A percentile compares a stretch with the other conserved stretches of the same genome.
Conservation (phyloP, 1,140 invertebrate genomes). For the Papilio aristodemus region DNA sequence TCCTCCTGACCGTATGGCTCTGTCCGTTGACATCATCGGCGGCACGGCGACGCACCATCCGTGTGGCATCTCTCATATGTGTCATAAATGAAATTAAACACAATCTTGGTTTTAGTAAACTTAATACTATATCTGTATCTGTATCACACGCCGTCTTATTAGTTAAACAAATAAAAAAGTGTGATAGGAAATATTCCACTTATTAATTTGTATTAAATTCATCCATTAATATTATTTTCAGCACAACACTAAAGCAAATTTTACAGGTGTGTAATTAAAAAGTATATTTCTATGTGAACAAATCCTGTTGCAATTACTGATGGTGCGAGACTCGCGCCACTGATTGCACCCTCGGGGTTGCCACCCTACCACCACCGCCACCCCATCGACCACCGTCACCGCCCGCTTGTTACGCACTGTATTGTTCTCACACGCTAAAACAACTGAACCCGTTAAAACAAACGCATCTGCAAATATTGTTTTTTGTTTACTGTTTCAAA, state of each 20-base stretch:
- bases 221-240: not conserved
- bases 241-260: not conserved
- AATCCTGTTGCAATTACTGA: constrained; percentile 23
- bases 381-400: not conserved
- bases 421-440: constrained; percentile 20
- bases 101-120: too few relatives aligned
- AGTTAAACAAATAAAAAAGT: too few relatives aligned
- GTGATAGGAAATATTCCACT: not conserved
- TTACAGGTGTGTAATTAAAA: constrained; percentile 18
- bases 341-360: constrained; percentile 24
- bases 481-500: constrained; percentile 11
- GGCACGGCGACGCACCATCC: too few relatives aligned
- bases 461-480: not conserved
- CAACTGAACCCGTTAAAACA: constrained; percentile 17
- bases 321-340: constrained; percentile 5
- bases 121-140: too few relatives aligned
- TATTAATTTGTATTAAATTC: not conserved
- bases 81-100: too few relatives aligned
- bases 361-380: not conserved
- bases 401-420: constrained; percentile 23
- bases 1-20: too few relatives aligned
- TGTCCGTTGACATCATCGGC: too few relatives aligned
- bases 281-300: constrained; percentile 6
- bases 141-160: too few relatives aligned
- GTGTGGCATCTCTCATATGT: too few relatives aligned